Evolutionary conservation across 2,888 invertebrate genomes (phyloP).

Genomic region (Synergus japonicus): DNA sequence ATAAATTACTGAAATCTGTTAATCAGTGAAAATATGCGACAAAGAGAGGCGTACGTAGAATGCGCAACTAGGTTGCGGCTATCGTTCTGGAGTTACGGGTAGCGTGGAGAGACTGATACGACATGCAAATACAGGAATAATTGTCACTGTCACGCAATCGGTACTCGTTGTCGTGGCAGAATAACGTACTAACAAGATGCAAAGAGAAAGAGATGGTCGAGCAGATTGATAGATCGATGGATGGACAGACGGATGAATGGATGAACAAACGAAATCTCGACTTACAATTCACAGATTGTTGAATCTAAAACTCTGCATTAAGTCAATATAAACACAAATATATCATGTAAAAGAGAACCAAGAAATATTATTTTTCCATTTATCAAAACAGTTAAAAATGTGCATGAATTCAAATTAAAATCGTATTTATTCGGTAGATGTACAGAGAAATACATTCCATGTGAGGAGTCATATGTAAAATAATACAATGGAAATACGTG

Average conservation of each 20-base stretch:
- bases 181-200: conserved; percentile 53
- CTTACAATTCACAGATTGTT: not conserved
- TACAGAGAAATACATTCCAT: not conserved
- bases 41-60: conserved; percentile 41
- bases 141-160: conserved; percentile 66
- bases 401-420: not conserved
- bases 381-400: too few species aligned
- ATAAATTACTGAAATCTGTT: conserved; percentile 32
- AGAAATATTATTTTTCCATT: too few species aligned
- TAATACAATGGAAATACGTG: conserved; percentile 1
- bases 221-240: conserved; percentile 39
- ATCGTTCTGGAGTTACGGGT: conserved; percentile 55
- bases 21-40: conserved; percentile 34
- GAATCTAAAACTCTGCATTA: not conserved
- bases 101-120: conserved; percentile 56
- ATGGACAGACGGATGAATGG: conserved; percentile 27
- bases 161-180: conserved; percentile 48
- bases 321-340: not conserved
- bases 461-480: not conserved
- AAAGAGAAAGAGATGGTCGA: conserved; percentile 23
- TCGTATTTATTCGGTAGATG: not conserved
- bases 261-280: conserved; percentile 27
- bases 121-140: conserved; percentile 64
- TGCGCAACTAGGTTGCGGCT: conserved; percentile 52
- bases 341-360: too few species aligned